Evolutionary conservation across 2,113 vertebrate species (phyloP), one percentile per base, ranked within the genome.

Genomic region (Lanius collurio): DNA sequence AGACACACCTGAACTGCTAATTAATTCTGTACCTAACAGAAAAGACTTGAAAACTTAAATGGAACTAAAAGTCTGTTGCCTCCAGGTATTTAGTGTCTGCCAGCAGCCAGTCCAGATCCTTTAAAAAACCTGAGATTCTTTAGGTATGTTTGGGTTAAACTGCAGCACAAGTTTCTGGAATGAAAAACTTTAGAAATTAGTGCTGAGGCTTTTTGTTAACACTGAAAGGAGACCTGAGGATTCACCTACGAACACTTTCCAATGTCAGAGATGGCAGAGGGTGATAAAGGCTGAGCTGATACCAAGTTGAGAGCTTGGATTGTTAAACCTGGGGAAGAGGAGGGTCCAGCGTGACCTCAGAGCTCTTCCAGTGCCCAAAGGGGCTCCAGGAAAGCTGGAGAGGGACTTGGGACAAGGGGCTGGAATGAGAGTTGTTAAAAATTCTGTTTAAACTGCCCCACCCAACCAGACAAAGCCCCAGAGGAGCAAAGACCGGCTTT

Each of bases 11-110:
- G 96, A 97, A 97, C 95, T 97, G 91, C 95, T 95, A 56, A 95
- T 97, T 96, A 95, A 88, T 96, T 98, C 95, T 97, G 55, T 97
- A 88, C 88, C 83, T 97, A 97, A 96, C 92, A 96, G 93, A 95
- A 83, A 95, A 94, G 65, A 83, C 94, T 97, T 89, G 65, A 97
- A 95, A 88, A 92, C 88, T 95, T 77, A 94, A 97, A 93, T 98
- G 98, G 97, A 98, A 98, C 98, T 98, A 98, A 97, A 98, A 98
- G 98, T 98, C 98, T 98, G 98, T 98, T 98, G 95, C 98, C 97
- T 98, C 82, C 98, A 96, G 98, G 98, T 97, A 95, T 98, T 98
- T 98, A 94, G 97, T 97, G 87, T 97, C 96, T 98, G 97, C 97
- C 98, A 97, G 94, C 97, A 98, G 98, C 98, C 98, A 94, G 94